A percentile compares a stretch with the other conserved stretches of the same genome.
Conservation (phyloP, 1,140 invertebrate genomes). For the Pseudomyrmex flavicornis region DNA sequence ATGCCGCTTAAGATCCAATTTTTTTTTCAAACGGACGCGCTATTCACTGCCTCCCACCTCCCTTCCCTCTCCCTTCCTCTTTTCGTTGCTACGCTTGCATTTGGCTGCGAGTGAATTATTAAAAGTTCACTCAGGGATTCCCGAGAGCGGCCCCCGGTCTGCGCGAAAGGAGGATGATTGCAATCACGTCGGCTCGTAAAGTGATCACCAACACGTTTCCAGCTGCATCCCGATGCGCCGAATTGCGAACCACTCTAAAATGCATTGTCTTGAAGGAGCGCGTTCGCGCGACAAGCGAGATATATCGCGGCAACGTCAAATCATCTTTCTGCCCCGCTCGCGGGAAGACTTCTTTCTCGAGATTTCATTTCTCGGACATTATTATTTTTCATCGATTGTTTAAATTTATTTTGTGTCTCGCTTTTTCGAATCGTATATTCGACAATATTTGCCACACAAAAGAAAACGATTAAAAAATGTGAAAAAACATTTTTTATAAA, state of each 20-base stretch:
- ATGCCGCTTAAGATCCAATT: conserved; percentile 47
- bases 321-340: neutral
- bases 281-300: conserved; percentile 17
- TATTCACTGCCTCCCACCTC: neutral
- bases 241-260: conserved; percentile 46
- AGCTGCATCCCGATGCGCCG: conserved; percentile 61
- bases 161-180: conserved; percentile 64
- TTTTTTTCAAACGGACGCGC: conserved; percentile 35
- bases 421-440: too few species aligned
- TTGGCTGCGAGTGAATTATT: conserved; percentile 56
- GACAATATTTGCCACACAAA: too few species aligned
- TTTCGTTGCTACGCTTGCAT: conserved; percentile 40
- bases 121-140: conserved; percentile 62
- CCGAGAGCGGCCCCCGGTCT: conserved; percentile 27
- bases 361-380: conserved; percentile 3
- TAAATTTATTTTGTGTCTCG: neutral
- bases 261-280: conserved; percentile 48
- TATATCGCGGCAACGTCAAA: conserved; percentile 5
- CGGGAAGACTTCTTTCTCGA: neutral
- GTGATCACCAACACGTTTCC: conserved; percentile 62
- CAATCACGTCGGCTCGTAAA: conserved; percentile 68
- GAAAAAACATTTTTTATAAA: too few species aligned
- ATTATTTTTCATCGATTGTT: neutral
- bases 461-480: too few species aligned
- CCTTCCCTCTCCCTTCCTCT: neutral